Evolutionary conservation across 1,140 invertebrate genomes (phyloP), one percentile per base, ranked within the genome.

Genomic region (Aphis gossypii): DNA sequence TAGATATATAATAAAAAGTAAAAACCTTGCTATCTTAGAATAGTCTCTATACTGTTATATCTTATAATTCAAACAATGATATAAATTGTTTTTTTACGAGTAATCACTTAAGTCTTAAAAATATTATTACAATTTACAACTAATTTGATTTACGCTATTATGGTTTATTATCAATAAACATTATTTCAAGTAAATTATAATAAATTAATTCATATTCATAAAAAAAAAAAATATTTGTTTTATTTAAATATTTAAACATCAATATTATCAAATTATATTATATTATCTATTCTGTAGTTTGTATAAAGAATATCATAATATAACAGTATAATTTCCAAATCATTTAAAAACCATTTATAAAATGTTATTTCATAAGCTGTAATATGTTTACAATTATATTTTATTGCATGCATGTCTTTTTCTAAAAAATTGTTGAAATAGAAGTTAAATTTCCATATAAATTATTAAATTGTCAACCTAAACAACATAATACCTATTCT

Each of bases 381-480:
- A 76, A 76, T 76, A 76, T 4, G 14, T n/a, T 11, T n/a, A 76
- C 60, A 76, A 76, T 76, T n/a, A n/a, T 76, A 76, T 76, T 76
- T 11, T 76, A 76, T 76, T 76, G 18, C 60, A 76, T 76, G n/a
- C 30, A 14, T 18, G 30, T 76, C 30, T n/a, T 68, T 60, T 68
- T n/a, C 18, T 35, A 18, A 14, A 41, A 84, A 44, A 25, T 44
- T 21, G 41, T 41, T 84, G 23, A 11, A 84, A 84, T 84, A 76
- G 60, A 76, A 76, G 30, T 76, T 76, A 76, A 76, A 76, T 76
- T 76, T 76, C 60, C 60, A 76, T 84, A 41, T 44, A 44, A 84
- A 44, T 86, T 86, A 48, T 86, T 86, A 25, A 46, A 86, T 46
- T 86, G 41, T 86, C 84, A 86, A 86, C 84, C 14, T 76, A 76